phyloP scores from a whole-genome alignment of 2,113 vertebrate genomes.

The Aramus guarauna region DNA sequence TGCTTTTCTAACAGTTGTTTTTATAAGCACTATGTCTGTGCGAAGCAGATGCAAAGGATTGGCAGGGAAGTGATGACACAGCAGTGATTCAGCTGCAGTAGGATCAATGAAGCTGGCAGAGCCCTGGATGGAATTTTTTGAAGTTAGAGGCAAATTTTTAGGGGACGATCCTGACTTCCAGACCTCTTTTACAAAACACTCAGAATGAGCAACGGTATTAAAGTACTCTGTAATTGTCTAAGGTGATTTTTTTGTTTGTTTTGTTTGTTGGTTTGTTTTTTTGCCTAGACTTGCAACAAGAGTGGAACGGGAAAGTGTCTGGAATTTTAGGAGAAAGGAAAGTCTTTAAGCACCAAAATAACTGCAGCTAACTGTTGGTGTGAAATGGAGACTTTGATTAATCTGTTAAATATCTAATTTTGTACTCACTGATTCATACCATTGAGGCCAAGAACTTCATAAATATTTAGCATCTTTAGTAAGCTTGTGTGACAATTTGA shows the following conservation, averaged over 20 bases:
- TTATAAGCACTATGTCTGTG: background rate
- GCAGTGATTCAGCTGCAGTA: background rate
- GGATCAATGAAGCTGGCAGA: constrained; percentile 27
- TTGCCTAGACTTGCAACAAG: background rate
- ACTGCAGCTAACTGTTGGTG: background rate
- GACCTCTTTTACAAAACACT: background rate
- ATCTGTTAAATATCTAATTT: constrained; percentile 12
- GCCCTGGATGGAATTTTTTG: background rate
- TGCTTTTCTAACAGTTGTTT: background rate
- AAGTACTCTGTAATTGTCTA: background rate
- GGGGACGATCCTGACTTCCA: background rate
- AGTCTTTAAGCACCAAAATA: background rate
- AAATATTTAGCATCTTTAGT: constrained; percentile 36
- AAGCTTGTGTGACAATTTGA: background rate
- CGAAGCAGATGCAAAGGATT: background rate
- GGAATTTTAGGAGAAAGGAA: background rate
- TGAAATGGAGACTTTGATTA: constrained; percentile 8
- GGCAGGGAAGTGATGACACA: background rate
- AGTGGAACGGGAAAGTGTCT: background rate
- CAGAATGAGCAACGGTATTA: background rate
- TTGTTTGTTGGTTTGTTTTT: background rate
- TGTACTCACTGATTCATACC: background rate
- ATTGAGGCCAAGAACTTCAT: background rate
- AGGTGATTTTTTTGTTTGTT: background rate
- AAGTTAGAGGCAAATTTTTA: background rate